phyloP scores from a whole-genome alignment of 2,797 vertebrate genomes.

The Semotilus atromaculatus region DNA sequence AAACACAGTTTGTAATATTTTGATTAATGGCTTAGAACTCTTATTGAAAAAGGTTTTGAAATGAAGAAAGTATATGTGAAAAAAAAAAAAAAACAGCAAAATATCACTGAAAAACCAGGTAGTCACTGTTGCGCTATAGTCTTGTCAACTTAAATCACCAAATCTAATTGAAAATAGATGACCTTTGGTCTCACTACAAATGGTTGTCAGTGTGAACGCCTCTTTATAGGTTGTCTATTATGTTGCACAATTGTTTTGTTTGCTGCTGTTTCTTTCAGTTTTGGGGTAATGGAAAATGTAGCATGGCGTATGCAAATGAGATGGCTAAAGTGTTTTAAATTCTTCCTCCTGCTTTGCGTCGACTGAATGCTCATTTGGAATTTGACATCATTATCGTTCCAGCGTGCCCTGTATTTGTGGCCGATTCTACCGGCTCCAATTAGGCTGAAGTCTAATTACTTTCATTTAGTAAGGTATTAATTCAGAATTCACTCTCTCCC shows the following conservation, averaged over 20 bases:
- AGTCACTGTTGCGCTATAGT: background rate
- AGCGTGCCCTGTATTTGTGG: slow-evolving; percentile 58
- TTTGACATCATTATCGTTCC: slow-evolving; percentile 67
- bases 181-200: background rate
- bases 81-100: background rate
- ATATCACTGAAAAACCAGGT: background rate
- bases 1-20: background rate
- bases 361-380: slow-evolving; percentile 61
- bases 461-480: slow-evolving; percentile 73
- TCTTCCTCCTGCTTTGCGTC: slow-evolving; percentile 43
- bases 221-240: background rate
- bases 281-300: slow-evolving; percentile 51
- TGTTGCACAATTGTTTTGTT: background rate
- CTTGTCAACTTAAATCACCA: background rate
- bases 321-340: slow-evolving; percentile 35
- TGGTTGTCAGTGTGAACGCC: background rate
- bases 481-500: slow-evolving; percentile 66
- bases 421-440: slow-evolving; percentile 70
- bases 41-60: background rate
- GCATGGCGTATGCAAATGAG: slow-evolving; percentile 46
- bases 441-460: slow-evolving; percentile 72
- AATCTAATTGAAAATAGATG: background rate
- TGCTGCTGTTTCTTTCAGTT: slow-evolving; percentile 45
- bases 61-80: background rate
- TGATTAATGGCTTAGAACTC: background rate